A percentile compares a stretch with the other conserved stretches of the same genome.
These are phyloP conservation scores for Clunio marinus DNA, from an alignment of 2,888 invertebrate genomes.

Conservation along the genomic window DNA sequence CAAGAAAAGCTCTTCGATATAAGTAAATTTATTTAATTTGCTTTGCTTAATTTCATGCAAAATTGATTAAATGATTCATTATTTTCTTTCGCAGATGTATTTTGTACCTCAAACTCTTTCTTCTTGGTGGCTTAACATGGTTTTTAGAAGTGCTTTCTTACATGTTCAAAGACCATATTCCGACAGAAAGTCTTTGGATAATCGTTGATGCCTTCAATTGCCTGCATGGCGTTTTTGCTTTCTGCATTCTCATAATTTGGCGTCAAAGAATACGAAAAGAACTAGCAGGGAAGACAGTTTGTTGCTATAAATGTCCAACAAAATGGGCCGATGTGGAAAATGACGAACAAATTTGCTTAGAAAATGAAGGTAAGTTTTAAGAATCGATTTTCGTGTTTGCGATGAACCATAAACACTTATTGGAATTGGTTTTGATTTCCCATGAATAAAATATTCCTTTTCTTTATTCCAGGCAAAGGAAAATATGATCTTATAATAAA, in stretches of 20 bases:
- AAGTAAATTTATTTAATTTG: conserved; percentile 51
- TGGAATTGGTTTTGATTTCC: neutral
- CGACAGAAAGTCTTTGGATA: conserved; percentile 51
- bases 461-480: conserved; percentile 30
- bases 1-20: conserved; percentile 56
- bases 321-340: conserved; percentile 49
- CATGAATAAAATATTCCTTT: neutral
- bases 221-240: conserved; percentile 60
- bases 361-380: conserved; percentile 34
- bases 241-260: conserved; percentile 58
- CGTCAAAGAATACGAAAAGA: conserved; percentile 55
- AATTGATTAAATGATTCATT: too few relatives aligned
- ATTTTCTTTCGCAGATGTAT: conserved; percentile 54
- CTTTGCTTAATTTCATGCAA: neutral
- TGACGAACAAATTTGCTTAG: conserved; percentile 43
- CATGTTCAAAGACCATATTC: conserved; percentile 41
- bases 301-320: conserved; percentile 48
- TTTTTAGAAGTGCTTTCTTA: conserved; percentile 61
- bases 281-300: conserved; percentile 50
- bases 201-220: conserved; percentile 58
- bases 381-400: too few relatives aligned
- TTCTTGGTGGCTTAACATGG: conserved; percentile 70
- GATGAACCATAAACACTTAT: conserved; percentile 3
- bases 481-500: conserved; percentile 35
- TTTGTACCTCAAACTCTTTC: conserved; percentile 61